Evolutionary conservation across 2,797 vertebrate species (phyloP), one percentile per base, ranked within the genome.

Genomic region (Myripristis jacobus): DNA sequence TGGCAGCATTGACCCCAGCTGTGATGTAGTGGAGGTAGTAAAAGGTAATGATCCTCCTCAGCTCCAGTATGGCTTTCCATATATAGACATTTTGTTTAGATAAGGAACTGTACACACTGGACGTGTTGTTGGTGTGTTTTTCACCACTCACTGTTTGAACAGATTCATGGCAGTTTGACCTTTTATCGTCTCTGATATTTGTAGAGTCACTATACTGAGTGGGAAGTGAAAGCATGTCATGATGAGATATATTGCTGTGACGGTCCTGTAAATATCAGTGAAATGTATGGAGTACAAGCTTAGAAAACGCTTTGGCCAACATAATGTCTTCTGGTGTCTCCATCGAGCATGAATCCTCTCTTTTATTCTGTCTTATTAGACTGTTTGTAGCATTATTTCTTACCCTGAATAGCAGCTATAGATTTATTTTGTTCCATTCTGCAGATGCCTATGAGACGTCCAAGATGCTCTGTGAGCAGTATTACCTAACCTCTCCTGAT

Each of bases 401-500:
- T 18, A 54, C 0, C 0, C 36, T 6, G 1, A 44, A 64, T 66
- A 43, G 4, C 19, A 67, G n/a, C 22, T 29, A 25, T 29, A 16
- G 13, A 43, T 43, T 15, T 1, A 19, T 29, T 52, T 60, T 61
- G 12, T 88, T 44, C 76, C 15, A 3, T 52, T 59, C 36, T 93
- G 34, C 83, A 99, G 98, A 99, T 91, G 98, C 98, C 27, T 98
- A 94, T 73, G 95, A 97, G 81, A 95, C 94, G 25, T 91, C 98
- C 41, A 97, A 94, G 88, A 90, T 99, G 97, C 94, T 99, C 64
- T 99, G 98, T 92, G 97, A 99, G 87, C 97, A 98, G 90, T 98
- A 99, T 92, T 99, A 99, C 75, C 92, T 99, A 77, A 95, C 95
- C 18, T 98, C 97, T 57, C 98, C 98, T 27, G 96, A 98, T 55